Conservation (phyloP, 1,140 invertebrate species). For the Zaprionus gabonicus region DNA sequence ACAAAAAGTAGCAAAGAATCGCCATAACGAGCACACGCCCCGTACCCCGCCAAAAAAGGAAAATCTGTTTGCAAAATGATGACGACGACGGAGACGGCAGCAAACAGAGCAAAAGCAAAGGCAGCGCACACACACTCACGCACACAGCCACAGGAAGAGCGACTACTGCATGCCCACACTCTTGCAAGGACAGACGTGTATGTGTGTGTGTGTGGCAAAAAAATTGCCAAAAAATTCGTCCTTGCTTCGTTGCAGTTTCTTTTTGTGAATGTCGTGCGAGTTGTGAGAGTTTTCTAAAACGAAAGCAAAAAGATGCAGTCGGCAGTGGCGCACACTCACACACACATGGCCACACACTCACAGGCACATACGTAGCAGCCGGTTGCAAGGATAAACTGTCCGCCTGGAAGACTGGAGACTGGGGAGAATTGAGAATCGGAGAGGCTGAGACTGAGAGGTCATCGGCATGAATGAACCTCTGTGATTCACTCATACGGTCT, state of each 20-base stretch:
- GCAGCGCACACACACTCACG: slow-evolving; percentile 41
- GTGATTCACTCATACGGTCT: slow-evolving; percentile 15
- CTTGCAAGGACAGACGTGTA: slow-evolving; percentile 8
- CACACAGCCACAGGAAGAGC: slow-evolving; percentile 7
- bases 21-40: slow-evolving; percentile 19
- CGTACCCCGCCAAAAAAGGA: slow-evolving; percentile 37
- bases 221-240: slow-evolving; percentile 83
- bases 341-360: background rate
- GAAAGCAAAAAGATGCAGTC: slow-evolving; percentile 77
- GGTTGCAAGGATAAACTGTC: slow-evolving; percentile 54
- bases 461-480: slow-evolving; percentile 69
- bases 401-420: slow-evolving; percentile 39
- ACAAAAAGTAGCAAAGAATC: slow-evolving; percentile 43
- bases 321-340: slow-evolving; percentile 25
- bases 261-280: slow-evolving; percentile 79
- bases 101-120: slow-evolving; percentile 52
- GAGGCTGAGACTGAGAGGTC: slow-evolving; percentile 58
- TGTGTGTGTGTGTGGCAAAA: slow-evolving; percentile 38
- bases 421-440: slow-evolving; percentile 23
- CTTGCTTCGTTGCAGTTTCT: slow-evolving; percentile 84
- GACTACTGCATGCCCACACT: slow-evolving; percentile 27
- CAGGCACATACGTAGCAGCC: slow-evolving; percentile 1
- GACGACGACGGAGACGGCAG: slow-evolving; percentile 16
- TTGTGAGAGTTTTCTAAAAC: slow-evolving; percentile 76
- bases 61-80: slow-evolving; percentile 46